Evolutionary conservation across 1,140 invertebrate genomes (phyloP), one percentile per base, ranked within the genome.

Genomic region (Euwallacea similis): DNA sequence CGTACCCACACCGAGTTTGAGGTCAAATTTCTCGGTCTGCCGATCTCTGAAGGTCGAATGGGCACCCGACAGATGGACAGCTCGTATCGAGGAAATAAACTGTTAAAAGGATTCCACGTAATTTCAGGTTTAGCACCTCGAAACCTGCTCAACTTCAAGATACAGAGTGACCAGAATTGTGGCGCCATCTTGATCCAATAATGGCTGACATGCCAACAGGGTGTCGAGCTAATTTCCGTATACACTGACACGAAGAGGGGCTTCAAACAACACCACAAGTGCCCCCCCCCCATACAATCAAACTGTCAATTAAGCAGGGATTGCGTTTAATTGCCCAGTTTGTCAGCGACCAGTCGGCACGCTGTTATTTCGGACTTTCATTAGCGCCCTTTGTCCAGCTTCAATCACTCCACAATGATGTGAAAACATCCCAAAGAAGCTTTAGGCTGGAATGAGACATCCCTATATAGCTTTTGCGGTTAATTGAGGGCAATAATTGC

Each of bases 21-120:
- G 77, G 77, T 77, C 77, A 74, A 77, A 78, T 78, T 77, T 78
- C 74, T 78, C 76, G 76, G 76, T 78, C 74, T 76, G 72, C 70
- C 74, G 74, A 77, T 61, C 73, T 73, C 63, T 76, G 74, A 78
- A 78, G 77, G 77, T 74, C 77, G 77, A 61, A 15, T 59, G 21
- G 9, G n/a, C 13, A 56, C 13, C 21, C 8, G 16, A 58, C 46
- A 47, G 13, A 44, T 33, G 43, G 63, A 44, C 47, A 16, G 10
- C 21, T 33, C 15, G 33, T 15, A 63, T 65, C 50, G 63, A 53
- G 63, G 63, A 65, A 65, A 65, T 54, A 62, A 62, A 46, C 42
- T 44, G 43, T 62, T 62, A 43, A 62, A 56, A 62, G 46, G 60
- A 46, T 62, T 62, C 42, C 42, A 44, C 15, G 15, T 42, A 41